Conservation (phyloP, 2,113 vertebrate species). For the Pogona vitticeps region DNA sequence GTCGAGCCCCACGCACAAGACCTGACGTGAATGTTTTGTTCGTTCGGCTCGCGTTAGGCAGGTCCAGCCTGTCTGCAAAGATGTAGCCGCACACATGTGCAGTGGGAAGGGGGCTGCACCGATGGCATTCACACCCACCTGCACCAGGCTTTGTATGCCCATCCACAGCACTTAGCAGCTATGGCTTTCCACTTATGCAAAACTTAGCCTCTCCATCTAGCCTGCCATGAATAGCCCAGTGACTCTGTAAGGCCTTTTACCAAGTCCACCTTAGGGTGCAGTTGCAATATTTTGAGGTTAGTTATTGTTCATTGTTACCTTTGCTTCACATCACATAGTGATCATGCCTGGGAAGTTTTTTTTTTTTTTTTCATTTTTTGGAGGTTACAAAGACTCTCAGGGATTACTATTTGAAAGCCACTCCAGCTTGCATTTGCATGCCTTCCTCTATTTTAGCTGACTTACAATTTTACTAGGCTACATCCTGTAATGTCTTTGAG, state of each 20-base stretch:
- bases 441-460: not conserved
- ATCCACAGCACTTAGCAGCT: not conserved
- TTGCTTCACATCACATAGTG: not conserved
- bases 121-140: not conserved
- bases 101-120: not conserved
- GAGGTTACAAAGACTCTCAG: not conserved
- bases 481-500: not conserved
- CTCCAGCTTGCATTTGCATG: not conserved
- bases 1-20: slow-evolving; percentile 99
- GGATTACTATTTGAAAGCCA: not conserved
- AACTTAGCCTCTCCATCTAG: not conserved
- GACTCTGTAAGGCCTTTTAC: not conserved
- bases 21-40: slow-evolving; percentile 99
- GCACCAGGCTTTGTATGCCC: not conserved
- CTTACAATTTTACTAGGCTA: not conserved
- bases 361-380: not conserved
- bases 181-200: not conserved
- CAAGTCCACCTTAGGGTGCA: not conserved
- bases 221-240: not conserved
- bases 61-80: slow-evolving; percentile 85
- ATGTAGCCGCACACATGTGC: accelerated
- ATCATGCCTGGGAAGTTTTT: not conserved
- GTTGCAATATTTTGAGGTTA: not conserved
- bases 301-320: not conserved
- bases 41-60: slow-evolving; percentile 99